Evolutionary conservation across 2,888 invertebrate genomes (phyloP), one percentile per base, ranked within the genome.

Genomic region (Stenodera caucasica): DNA sequence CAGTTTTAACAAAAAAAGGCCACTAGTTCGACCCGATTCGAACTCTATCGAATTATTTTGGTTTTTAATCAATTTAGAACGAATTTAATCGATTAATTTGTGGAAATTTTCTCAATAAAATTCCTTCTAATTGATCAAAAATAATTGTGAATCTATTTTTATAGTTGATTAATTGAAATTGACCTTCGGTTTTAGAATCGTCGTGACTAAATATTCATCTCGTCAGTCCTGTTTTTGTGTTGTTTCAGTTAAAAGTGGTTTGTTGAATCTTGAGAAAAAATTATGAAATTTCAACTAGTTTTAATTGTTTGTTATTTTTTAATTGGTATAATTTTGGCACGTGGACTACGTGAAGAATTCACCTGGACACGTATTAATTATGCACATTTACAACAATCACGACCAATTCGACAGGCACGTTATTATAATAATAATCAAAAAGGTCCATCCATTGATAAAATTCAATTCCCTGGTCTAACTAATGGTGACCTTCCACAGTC

Each of bases 301-400:
- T 1, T 33, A 18, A 18, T 37, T 26, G n/a, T n/a, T n/a, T n/a
- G n/a, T n/a, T n/a, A n/a, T 49, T 14, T 52, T 6, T 40, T 60
- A 12, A 21, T 55, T 56, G 21, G 18, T 29, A 9, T 51, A 21
- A 45, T 45, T 21, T 45, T 21, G 9, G 21, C 45, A 52, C 67
- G 64, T 14, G 78, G 77, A 4, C 63, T 80, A 45, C 74, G 71
- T 26, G 79, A 80, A 68, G 78, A 78, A 65, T 80, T 80, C 63
- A 75, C 78, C 0, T 80, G 80, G 80, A 75, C 75, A 15, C 71
- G 78, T 55, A 74, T 80, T 26, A 73, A 61, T 58, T 80, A 77
- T 58, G 70, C 55, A 15, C 52, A 26, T 2, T 14, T 45, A 2
- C 21, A 45, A 45, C 45, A 45, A 35, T 12, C 5, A 37, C 37